phyloP scores from a whole-genome alignment of 2,113 vertebrate species.

The Hemiscyllium ocellatum region DNA sequence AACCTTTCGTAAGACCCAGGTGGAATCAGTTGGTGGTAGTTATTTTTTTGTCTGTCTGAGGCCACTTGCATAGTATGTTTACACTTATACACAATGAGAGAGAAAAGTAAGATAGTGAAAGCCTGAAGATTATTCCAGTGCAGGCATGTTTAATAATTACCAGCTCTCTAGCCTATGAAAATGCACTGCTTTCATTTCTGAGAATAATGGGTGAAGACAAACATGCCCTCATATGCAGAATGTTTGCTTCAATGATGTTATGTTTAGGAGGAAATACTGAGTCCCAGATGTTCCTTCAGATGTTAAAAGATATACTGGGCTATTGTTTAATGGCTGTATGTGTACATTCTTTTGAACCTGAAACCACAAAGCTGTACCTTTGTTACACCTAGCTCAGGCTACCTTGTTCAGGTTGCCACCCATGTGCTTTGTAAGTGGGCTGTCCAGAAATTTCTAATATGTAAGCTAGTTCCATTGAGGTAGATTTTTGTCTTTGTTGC shows the following conservation, averaged over 20 bases:
- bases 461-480: neutral
- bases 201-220: conserved; percentile 59
- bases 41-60: neutral
- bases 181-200: conserved; percentile 55
- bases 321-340: conserved; percentile 28
- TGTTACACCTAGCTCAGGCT: conserved; percentile 12
- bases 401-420: conserved; percentile 29
- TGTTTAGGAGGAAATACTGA: conserved; percentile 36
- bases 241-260: conserved; percentile 39
- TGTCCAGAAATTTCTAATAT: conserved; percentile 22
- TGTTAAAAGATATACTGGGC: conserved; percentile 31
- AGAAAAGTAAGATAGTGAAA: conserved; percentile 26
- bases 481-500: neutral
- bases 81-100: conserved; percentile 29
- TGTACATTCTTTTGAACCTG: conserved; percentile 30
- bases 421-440: neutral
- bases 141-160: conserved; percentile 60
- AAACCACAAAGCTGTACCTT: conserved; percentile 30
- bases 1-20: neutral
- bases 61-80: conserved; percentile 34
- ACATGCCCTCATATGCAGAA: conserved; percentile 52
- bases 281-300: conserved; percentile 40
- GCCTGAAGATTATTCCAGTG: conserved; percentile 40
- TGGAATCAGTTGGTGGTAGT: conserved; percentile 31
- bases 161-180: conserved; percentile 49